A percentile compares a stretch with the other conserved stretches of the same genome.
Conservation (phyloP, 2,797 vertebrate genomes). For the Pangasius macronema region DNA sequence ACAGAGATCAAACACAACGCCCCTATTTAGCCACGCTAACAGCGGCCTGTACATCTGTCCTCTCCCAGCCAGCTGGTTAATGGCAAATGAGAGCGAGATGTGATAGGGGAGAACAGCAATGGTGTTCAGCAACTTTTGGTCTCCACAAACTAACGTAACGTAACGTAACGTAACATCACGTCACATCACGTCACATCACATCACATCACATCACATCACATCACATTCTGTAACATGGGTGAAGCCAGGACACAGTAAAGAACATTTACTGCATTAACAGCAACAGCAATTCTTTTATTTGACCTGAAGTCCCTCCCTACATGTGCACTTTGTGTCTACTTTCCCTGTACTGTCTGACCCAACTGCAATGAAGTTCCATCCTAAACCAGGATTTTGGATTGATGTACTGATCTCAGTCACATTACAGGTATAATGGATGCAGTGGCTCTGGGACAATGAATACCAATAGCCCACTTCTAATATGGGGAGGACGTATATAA, state of each 20-base stretch:
- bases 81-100: constrained; percentile 24
- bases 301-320: background rate
- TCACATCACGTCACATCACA: constrained; percentile 34
- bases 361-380: background rate
- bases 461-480: constrained; percentile 47
- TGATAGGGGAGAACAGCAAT: background rate
- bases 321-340: background rate
- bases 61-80: constrained; percentile 55
- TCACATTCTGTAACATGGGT: background rate
- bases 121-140: constrained; percentile 6
- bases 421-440: constrained; percentile 55
- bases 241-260: background rate
- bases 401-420: constrained; percentile 47
- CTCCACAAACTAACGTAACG: constrained; percentile 30
- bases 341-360: background rate
- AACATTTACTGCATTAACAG: background rate
- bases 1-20: constrained; percentile 50
- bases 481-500: constrained; percentile 67
- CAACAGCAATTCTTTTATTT: background rate
- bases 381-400: constrained; percentile 34
- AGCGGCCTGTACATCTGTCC: constrained; percentile 53
- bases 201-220: background rate
- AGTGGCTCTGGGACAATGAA: constrained; percentile 47
- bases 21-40: constrained; percentile 52
- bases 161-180: constrained; percentile 29